A percentile compares a stretch with the other conserved stretches of the same genome.
phyloP scores from a whole-genome alignment of 1,140 invertebrate genomes.

The Globodera rostochiensis region DNA sequence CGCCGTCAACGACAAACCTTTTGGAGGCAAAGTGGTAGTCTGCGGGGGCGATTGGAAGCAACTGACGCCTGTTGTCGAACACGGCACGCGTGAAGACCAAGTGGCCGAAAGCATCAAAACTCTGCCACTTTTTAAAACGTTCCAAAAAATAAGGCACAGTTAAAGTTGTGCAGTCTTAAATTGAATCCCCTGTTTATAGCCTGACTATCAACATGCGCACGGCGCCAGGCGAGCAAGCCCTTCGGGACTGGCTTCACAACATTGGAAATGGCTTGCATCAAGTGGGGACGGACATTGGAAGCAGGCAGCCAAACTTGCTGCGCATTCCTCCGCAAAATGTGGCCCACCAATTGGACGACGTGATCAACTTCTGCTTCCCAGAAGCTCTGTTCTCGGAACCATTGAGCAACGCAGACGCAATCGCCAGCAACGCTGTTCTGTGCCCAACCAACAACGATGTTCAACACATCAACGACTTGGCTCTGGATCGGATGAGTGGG shows the following conservation, averaged over 20 bases:
- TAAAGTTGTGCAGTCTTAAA: not conserved
- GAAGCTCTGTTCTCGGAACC: no score
- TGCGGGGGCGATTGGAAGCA: constrained; percentile 62
- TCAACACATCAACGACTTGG: no score
- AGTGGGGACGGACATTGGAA: not conserved
- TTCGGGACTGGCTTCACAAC: not conserved
- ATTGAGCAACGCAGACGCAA: no score
- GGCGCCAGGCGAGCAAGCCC: not conserved
- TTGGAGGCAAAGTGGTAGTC: constrained; percentile 55
- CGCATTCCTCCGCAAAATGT: not conserved
- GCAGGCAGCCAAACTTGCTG: not conserved
- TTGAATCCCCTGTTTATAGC: not conserved
- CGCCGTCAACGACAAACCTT: constrained; percentile 32
- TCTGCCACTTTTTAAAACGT: not conserved
- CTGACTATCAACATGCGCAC: constrained; percentile 32
- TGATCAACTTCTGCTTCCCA: constrained; percentile 8
- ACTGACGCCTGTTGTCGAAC: constrained; percentile 49
- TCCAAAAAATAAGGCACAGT: constrained; percentile 12
- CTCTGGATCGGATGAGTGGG: no score
- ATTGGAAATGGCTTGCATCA: constrained; percentile 17
- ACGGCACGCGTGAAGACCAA: constrained; percentile 12
- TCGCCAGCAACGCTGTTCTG: no score
- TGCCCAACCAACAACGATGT: no score
- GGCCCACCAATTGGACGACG: not conserved
- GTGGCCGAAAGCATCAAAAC: constrained; percentile 17